Base-by-base conservation (phyloP, 2,113 vertebrate genomes). In the Entosphenus tridentatus region DNA sequence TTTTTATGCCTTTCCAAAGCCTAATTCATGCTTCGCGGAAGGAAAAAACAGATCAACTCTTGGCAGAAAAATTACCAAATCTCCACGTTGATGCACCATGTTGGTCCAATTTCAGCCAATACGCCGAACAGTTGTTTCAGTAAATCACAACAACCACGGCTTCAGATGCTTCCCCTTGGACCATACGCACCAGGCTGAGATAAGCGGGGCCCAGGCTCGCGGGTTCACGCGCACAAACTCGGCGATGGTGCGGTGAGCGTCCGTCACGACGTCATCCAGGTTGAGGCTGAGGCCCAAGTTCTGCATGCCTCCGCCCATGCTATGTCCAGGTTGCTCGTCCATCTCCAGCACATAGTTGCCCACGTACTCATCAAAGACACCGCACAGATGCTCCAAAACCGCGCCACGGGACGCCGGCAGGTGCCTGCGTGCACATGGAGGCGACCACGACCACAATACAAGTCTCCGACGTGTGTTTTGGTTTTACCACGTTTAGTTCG, bases 301-400 rank as follows among this genome's bases (percentile, higher is more conserved):
- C 70, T 39, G 39, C 39, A 39, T 39, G 39, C 39, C 59, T 74
- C 81, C 68, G 68, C 74, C 67, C 77, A 81, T 0, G 75, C 83
- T 75, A 80, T 80, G 10, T 2, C 68, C 70, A 1, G 18, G 62
- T 1, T 77, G 77, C 2, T 76, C 73, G 56, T 81, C 80, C 57
- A 88, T 75, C 8, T 82, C 76, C 71, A 83, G 78, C 56, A 96
- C 75, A 73, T 90, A 87, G 8, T 79, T 69, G 0, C 81, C 81
- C 13, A 91, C 89, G 2, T 87, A 86, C 14, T 93, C 88, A 57
- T 95, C 87, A 3, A 93, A 95, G 59, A 95, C 85, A 0, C 82
- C 74, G 57, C 87, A 82, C 58, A 95, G 77, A 75, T 93, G 89
- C 67, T 95, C 87, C 16, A 95, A 79, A 56, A 91, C 89, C 0